These are phyloP conservation scores for Propithecus perrieri DNA, from an alignment of 2,797 vertebrate genomes.

Conservation along the genomic window DNA sequence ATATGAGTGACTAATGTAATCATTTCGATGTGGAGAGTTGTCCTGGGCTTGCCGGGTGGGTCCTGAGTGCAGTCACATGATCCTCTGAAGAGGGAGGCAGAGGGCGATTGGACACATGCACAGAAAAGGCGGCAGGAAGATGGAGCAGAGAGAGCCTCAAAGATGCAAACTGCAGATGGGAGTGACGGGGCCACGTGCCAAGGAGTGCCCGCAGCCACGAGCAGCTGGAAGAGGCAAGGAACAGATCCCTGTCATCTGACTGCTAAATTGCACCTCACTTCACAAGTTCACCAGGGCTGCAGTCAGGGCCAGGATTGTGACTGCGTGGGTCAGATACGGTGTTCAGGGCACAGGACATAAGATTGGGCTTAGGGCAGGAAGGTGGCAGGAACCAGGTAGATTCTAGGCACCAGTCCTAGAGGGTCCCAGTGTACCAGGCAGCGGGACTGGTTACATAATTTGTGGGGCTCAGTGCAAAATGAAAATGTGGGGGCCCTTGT, in stretches of 20 bases:
- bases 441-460: neutral
- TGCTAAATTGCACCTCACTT: neutral
- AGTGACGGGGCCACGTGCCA: neutral
- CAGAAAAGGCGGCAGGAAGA: neutral
- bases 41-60: neutral
- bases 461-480: neutral
- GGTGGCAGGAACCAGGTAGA: neutral
- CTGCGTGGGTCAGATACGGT: neutral
- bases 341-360: neutral
- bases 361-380: neutral
- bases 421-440: neutral
- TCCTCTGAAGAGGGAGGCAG: neutral
- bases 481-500: neutral
- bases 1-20: neutral
- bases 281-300: neutral
- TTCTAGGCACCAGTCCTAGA: neutral
- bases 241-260: neutral
- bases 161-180: neutral
- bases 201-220: too few relatives aligned
- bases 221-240: neutral
- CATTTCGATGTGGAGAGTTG: neutral
- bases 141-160: neutral
- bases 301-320: neutral
- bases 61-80: fast-evolving
- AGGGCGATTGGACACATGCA: neutral